Evolutionary conservation across 2,797 vertebrate genomes (phyloP), one percentile per base, ranked within the genome.

Genomic region (Gephyroberyx darwinii): DNA sequence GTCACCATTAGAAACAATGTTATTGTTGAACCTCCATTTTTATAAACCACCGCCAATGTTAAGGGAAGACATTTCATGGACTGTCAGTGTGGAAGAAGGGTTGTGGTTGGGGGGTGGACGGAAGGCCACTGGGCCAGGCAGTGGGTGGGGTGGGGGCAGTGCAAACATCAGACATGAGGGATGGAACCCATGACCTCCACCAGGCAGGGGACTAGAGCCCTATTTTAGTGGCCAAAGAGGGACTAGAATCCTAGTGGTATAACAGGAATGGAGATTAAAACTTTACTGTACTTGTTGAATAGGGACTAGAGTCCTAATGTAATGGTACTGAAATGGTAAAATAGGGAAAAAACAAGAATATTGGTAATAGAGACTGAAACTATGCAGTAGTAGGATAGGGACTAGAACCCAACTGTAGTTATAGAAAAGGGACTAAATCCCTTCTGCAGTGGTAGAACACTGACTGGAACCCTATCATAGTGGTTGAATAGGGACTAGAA

Each of bases 11-110:
- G 95, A 97, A 98, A 96, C 94, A 95, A 96, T 95, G 95, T 95
- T 97, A 96, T 96, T 96, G 94, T 90, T 85, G 77, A 88, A 96
- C 95, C 95, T 95, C 95, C 94, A 93, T 95, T 95, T 94, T 96
- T 95, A 96, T 93, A 97, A 96, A 96, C 95, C 95, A 95, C 94
- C 93, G 95, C 95, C 94, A 94, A 96, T 95, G 92, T 96, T 94
- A 93, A 92, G 96, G 97, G 97, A 98, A 98, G 97, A 99, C 97
- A 94, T 97, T 96, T 96, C 94, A 96, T 98, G 96, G 95, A 96
- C 95, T 93, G 93, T 95, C 94, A 95, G 94, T 95, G 95, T 96
- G 97, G 95, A 94, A 82, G 90, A 95, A 95, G 53, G 69, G 48
- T 43, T 59, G 59, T 77, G 59, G 95, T 92, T 93, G 93, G 95